phyloP scores from a whole-genome alignment of 1,140 invertebrate species.

The Drosophila sproati region DNA sequence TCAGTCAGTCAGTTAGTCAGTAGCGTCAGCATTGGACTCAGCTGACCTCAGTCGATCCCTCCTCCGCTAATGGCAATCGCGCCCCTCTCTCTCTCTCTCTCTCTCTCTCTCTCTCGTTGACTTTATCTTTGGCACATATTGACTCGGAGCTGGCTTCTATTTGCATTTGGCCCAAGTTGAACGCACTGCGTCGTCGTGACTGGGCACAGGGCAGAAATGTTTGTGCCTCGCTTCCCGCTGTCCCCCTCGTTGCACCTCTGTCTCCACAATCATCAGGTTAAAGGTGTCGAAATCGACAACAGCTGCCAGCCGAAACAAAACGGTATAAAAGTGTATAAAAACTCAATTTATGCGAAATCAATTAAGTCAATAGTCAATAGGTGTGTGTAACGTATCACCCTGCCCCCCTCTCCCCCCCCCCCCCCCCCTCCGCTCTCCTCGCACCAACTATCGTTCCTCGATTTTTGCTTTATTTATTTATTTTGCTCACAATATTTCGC shows the following conservation, averaged over 20 bases:
- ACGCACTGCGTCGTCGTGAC: slow-evolving; percentile 35
- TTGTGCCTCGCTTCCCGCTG: background rate
- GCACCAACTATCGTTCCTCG: background rate
- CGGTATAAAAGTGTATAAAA: slow-evolving; percentile 21
- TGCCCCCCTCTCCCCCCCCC: background rate
- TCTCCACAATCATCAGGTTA: slow-evolving; percentile 50
- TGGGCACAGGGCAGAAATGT: background rate
- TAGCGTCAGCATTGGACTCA: slow-evolving; percentile 49
- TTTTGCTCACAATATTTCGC: slow-evolving; percentile 16
- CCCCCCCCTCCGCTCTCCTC: background rate
- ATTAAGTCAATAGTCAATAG: slow-evolving; percentile 76
- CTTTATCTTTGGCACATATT: slow-evolving; percentile 40
- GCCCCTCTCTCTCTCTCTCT: background rate
- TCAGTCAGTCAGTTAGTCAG: background rate
- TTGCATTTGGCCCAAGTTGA: slow-evolving; percentile 65
- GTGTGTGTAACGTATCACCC: slow-evolving; percentile 44
- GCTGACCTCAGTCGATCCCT: slow-evolving; percentile 44
- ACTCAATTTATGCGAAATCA: slow-evolving; percentile 68
- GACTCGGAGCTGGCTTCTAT: slow-evolving; percentile 32
- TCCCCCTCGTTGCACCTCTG: slow-evolving; percentile 1
- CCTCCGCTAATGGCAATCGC: background rate
- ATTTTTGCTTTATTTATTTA: slow-evolving; percentile 3
- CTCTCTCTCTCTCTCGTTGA: background rate
- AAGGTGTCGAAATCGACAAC: slow-evolving; percentile 56
- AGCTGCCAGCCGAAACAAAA: slow-evolving; percentile 32